Base-by-base conservation (phyloP, 1,140 invertebrate genomes). In the Anastrepha ludens region DNA sequence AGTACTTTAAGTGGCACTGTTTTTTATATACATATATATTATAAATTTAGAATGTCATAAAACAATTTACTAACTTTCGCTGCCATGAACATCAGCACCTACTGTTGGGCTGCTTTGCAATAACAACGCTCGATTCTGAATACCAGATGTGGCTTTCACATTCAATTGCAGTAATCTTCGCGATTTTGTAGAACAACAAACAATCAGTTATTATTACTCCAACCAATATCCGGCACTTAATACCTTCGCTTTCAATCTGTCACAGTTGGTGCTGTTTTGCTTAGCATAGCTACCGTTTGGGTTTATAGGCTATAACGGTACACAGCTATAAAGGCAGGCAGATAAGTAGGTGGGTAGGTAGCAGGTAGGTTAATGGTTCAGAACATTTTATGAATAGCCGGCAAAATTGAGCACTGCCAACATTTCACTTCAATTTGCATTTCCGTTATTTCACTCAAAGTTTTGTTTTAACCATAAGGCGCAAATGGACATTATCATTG, bases 191-290 rank as follows among this genome's bases (percentile, higher is more conserved):
- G 47, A 55, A 55, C 39, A 70, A 55, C 74, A 81, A 58, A 81
- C n/a, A 81, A 9, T 50, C 13, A 81, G 74, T 81, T 55, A 55
- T 81, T 81, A 29, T 29, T 81, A 81, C 47, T 81, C 50, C 15
- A 81, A 81, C 74, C 74, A 81, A 81, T 81, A 81, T 81, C 74
- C 74, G 47, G 74, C n/a, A 55, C n/a, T 81, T 81, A 58, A 81
- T 81, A 39, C 74, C 74, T 55, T 81, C 74, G 17, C 47, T 81
- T 2, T 13, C 44, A 81, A 81, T 81, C 74, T 55, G 74, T 81
- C 74, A 81, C 47, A 81, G 47, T 81, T 55, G 74, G n/a, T 81
- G 47, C 74, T 50, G 74, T 81, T 50, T 81, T 50, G 74, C 20
- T 2, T 81, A 81, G 44, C 3, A 29, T 1, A 20, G 74, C 47